Evolutionary conservation across 2,797 vertebrate species (phyloP), one percentile per base, ranked within the genome.

Genomic region (Lepidocolaptes lacrymiger): DNA sequence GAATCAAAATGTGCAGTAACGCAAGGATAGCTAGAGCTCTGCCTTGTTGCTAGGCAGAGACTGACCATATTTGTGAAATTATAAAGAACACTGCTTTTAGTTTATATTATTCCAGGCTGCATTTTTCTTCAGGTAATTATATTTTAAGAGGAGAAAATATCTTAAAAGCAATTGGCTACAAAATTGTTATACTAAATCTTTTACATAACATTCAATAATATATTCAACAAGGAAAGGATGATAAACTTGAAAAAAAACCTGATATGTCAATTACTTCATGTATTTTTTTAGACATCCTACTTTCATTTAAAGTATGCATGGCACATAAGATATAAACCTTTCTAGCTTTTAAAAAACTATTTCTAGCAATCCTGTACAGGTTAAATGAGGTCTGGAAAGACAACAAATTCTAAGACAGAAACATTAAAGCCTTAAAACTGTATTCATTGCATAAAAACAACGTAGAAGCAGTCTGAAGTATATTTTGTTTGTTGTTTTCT

Each of bases 1-100:
- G 91, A 96, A 85, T 88, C 91, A 94, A 94, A 96, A 96, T 68
- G 95, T 61, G 81, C 92, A 89, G 68, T 67, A 96, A 94, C 55
- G 64, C 9, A 56, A 46, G 55, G 69, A 77, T 94, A 43, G 34
- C 69, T 94, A 64, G 54, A 95, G 68, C 43, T 74, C 63, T 94
- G 58, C 89, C 52, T 93, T 62, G 84, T 96, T 91, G 51, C 76
- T 96, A 96, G 66, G 79, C 86, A 96, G 86, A 86, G 44, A 12
- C 67, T 94, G 80, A 66, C 83, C 88, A 56, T 90, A 76, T 94
- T 51, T 89, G 43, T 73, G 59, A 97, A 95, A 94, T 85, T 89
- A 66, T 85, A 87, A 94, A 48, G 54, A 89, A 85, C 1, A 30
- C 14, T 44, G 8, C 27, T 73, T 95, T 94, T 76, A 71, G 51